Percentiles rank a stretch among this genome's conserved stretches.
Conservation (phyloP, 2,797 vertebrate species). For the Arnoldichthys spilopterus region DNA sequence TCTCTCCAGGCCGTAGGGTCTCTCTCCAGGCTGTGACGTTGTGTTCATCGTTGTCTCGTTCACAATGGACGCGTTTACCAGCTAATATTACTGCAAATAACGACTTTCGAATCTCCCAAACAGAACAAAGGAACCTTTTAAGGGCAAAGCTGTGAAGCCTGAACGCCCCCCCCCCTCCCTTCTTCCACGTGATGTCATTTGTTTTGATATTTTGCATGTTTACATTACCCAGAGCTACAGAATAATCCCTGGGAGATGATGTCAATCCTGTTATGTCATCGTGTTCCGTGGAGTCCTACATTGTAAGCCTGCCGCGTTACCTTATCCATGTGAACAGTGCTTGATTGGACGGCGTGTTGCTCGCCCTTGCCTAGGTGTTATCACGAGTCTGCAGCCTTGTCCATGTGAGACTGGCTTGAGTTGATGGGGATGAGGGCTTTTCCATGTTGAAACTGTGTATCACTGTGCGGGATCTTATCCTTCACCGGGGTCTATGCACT, state of each 20-base stretch:
- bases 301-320: constrained; percentile 10
- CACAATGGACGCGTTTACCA: background rate
- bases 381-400: constrained; percentile 18
- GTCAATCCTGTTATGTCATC: constrained; percentile 50
- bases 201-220: constrained; percentile 14
- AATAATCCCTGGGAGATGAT: constrained; percentile 31
- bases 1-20: background rate
- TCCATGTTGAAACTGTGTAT: background rate
- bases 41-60: background rate
- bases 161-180: too few relatives aligned
- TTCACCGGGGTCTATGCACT: background rate
- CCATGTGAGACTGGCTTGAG: constrained; percentile 6
- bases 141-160: background rate
- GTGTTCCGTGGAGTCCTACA: constrained; percentile 35
- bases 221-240: background rate
- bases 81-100: background rate
- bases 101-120: background rate
- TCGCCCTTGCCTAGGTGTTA: background rate
- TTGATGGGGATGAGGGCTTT: background rate
- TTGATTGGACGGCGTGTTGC: background rate
- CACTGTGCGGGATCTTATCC: background rate
- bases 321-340: constrained; percentile 29
- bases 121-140: background rate
- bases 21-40: constrained; percentile 1
- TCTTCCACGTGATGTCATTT: constrained; percentile 6